Conservation (phyloP, 30 jellyfish, hydroid and myxozoan species). For the Haliclystus octoradiatus region DNA sequence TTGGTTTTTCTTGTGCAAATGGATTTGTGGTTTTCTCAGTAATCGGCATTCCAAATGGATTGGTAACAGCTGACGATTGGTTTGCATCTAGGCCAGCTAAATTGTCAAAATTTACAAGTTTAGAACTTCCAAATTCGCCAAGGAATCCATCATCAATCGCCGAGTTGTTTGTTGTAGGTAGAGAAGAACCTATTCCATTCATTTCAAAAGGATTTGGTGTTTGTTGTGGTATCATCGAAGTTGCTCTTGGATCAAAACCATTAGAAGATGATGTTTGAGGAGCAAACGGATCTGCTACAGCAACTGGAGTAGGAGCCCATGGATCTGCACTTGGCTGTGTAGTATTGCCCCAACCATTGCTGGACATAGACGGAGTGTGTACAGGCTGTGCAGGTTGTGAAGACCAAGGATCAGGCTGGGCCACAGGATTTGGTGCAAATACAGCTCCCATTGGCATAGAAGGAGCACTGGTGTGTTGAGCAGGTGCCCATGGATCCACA, state of each 20-base stretch:
- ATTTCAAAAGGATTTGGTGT: conserved; percentile 57
- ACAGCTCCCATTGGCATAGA: too few relatives aligned
- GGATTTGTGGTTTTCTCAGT: conserved; percentile 79
- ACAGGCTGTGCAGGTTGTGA: conserved; percentile 1
- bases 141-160: conserved; percentile 8
- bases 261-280: conserved; percentile 32
- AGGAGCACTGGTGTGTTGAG: too few relatives aligned
- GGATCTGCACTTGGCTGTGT: conserved; percentile 32
- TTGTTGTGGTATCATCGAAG: background rate
- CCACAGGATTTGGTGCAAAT: too few relatives aligned
- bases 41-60: conserved; percentile 57
- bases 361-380: too few relatives aligned
- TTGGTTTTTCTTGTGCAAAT: conserved; percentile 85
- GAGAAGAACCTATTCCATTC: conserved; percentile 12
- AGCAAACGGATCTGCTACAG: conserved; percentile 33
- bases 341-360: too few relatives aligned
- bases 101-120: conserved; percentile 79
- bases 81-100: conserved; percentile 37
- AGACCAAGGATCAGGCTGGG: conserved; percentile 82
- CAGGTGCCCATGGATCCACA: conserved; percentile 65
- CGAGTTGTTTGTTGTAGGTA: conserved; percentile 22
- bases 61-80: conserved; percentile 16
- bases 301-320: conserved; percentile 28
- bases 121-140: conserved; percentile 59
- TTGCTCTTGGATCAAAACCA: conserved; percentile 79